Conservation (phyloP, 35 echinoderm and acorn worm species). For the Antedon bifida region DNA sequence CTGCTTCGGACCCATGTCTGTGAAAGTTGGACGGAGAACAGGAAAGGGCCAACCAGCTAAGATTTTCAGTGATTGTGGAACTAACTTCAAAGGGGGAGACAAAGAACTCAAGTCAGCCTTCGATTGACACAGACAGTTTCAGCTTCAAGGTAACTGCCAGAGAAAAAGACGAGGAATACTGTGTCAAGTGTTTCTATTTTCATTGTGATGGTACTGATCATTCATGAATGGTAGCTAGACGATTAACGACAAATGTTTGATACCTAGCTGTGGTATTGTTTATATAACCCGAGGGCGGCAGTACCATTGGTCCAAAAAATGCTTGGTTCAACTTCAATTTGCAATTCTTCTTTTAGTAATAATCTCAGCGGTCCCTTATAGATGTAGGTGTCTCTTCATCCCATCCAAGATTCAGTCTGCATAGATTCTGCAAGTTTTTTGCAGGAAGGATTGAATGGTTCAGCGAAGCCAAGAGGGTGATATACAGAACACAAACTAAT, state of each 20-base stretch:
- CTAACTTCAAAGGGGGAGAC: slow-evolving; percentile 21
- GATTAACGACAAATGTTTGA: slow-evolving; percentile 45
- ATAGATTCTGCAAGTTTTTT: background rate
- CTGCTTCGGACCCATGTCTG: too few relatives aligned
- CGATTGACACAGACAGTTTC: slow-evolving; percentile 22
- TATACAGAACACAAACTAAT: slow-evolving; percentile 33
- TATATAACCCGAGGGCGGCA: slow-evolving; percentile 29
- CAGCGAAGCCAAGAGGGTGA: slow-evolving; percentile 36
- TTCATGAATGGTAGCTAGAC: slow-evolving; percentile 23
- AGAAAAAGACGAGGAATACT: slow-evolving; percentile 27
- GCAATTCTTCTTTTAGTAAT: background rate
- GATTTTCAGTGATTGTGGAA: background rate
- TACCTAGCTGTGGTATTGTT: slow-evolving; percentile 16
- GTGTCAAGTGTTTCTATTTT: slow-evolving; percentile 33
- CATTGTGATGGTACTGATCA: slow-evolving; percentile 25
- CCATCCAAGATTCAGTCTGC: background rate
- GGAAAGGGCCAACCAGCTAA: background rate
- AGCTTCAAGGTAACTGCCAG: slow-evolving; percentile 27
- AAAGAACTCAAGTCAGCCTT: slow-evolving; percentile 10
- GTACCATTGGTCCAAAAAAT: slow-evolving; percentile 41
- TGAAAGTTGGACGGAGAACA: too few relatives aligned
- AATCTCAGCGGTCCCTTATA: background rate
- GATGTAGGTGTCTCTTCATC: background rate
- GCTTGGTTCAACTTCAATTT: background rate
- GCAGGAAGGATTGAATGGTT: slow-evolving; percentile 4